Evolutionary conservation across 2,888 invertebrate species (phyloP), one percentile per base, ranked within the genome.

Genomic region (Dryomyza anilis): DNA sequence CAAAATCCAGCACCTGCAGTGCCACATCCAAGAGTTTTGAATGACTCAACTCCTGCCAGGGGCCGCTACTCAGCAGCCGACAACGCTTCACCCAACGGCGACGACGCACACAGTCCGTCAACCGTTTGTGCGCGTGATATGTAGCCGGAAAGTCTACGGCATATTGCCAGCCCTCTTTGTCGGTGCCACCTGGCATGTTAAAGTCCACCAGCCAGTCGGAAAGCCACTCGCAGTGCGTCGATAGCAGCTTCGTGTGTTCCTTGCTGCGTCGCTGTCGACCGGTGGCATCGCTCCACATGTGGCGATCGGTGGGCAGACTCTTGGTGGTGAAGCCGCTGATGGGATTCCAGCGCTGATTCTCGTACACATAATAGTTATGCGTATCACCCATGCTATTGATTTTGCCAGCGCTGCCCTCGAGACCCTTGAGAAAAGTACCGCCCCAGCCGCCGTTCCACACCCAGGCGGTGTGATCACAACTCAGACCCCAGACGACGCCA

Each of bases 261-360:
- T 93, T 89, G 30, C 93, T 93, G 61, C 94, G 87, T 78, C 92
- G 93, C 71, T 92, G 90, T 69, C 89, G 89, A 3, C 96, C 96
- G 3, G 91, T 91, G 25, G 89, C 87, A 81, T 96, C 96, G 77
- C 95, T 95, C 96, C 96, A 96, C 89, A 93, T 93, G 75, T 91
- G 90, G 23, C 94, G 86, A 80, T 95, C 94, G 0, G 94, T 94
- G 25, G 95, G 94, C 58, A 95, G 84, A 19, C 94, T 92, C 70
- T 93, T 90, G 2, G 93, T 89, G 1, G 94, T 92, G 76, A 94
- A 96, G 4, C 95, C 95, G 68, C 92, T 91, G 3, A 96, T 86
- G 0, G 95, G 95, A 86, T 95, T 95, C 96, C 96, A 96, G 66
- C 95, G 86, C 83, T 96, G 96, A 81, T 96, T 96, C 85, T 96